These are phyloP conservation scores for Atherix ibis DNA, from an alignment of 2,888 invertebrate genomes.

Conservation along the genomic window DNA sequence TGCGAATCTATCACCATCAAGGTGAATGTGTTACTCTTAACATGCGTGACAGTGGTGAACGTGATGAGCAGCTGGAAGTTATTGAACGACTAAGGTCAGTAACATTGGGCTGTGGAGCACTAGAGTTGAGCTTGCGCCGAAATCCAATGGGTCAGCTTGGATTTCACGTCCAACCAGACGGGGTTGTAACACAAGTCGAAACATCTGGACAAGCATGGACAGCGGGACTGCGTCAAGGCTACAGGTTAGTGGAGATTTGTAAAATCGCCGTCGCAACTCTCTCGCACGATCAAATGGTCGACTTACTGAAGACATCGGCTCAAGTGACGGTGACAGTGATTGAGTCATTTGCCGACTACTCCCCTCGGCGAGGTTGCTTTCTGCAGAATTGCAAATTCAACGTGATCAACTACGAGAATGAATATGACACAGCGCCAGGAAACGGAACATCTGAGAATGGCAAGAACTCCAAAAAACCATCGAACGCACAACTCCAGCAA, in stretches of 20 bases:
- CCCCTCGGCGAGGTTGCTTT: conserved; percentile 50
- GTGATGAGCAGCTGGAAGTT: conserved; percentile 56
- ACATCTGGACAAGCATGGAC: conserved; percentile 35
- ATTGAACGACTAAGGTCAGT: conserved; percentile 66
- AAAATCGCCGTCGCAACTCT: conserved; percentile 79
- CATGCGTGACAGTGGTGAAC: conserved; percentile 52
- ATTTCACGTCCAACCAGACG: conserved; percentile 83
- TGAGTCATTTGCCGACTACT: conserved; percentile 51
- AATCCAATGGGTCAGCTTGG: conserved; percentile 75
- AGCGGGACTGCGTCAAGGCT: conserved; percentile 80
- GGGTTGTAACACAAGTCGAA: conserved; percentile 64
- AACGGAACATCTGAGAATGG: conserved; percentile 13
- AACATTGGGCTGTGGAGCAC: conserved; percentile 58
- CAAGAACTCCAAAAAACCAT: conserved; percentile 14
- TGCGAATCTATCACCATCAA: conserved; percentile 80
- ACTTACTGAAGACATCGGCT: conserved; percentile 74
- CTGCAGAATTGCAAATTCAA: conserved; percentile 48
- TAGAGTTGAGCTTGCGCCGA: conserved; percentile 65
- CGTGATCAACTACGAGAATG: conserved; percentile 43
- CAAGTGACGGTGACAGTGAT: conserved; percentile 73
- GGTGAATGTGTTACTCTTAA: conserved; percentile 81
- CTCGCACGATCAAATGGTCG: conserved; percentile 84
- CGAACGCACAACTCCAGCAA: conserved; percentile 33
- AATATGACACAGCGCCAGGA: conserved; percentile 47
- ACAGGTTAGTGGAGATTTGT: conserved; percentile 80